Evolutionary conservation across 2,113 vertebrate genomes (phyloP).

Genomic region (Sinocyclocheilus anophthalmus): DNA sequence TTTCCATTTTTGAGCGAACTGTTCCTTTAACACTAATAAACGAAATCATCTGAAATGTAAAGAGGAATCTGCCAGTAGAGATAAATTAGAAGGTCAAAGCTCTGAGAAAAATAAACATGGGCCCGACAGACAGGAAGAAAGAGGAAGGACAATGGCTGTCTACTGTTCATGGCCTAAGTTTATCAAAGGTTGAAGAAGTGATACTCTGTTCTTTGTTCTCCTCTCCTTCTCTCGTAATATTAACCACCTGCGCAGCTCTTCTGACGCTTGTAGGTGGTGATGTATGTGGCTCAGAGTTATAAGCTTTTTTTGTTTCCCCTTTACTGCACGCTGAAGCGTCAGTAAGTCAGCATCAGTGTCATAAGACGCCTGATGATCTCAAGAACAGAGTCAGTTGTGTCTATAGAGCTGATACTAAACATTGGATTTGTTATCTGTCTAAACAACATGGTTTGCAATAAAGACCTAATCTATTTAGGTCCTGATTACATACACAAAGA

Average conservation of each 20-base stretch:
- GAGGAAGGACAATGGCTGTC: conserved; percentile 2
- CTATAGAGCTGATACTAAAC: background rate
- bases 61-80: background rate
- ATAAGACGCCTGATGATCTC: background rate
- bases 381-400: conserved; percentile 22
- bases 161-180: conserved; percentile 10
- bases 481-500: background rate
- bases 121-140: background rate
- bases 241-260: background rate
- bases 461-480: background rate
- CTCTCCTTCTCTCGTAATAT: background rate
- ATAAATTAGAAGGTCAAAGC: conserved; percentile 15
- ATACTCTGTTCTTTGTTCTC: conserved; percentile 35
- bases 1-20: background rate
- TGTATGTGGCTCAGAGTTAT: background rate
- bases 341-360: background rate
- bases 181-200: conserved; percentile 6
- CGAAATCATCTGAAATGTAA: background rate
- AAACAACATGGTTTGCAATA: background rate
- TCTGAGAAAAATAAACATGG: background rate
- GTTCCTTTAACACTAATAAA: background rate
- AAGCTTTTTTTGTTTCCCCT: background rate
- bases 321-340: background rate
- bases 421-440: background rate
- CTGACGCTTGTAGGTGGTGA: background rate